These are phyloP conservation scores for Mionectes macconnelli DNA, from an alignment of 2,113 vertebrate genomes.

Conservation along the genomic window DNA sequence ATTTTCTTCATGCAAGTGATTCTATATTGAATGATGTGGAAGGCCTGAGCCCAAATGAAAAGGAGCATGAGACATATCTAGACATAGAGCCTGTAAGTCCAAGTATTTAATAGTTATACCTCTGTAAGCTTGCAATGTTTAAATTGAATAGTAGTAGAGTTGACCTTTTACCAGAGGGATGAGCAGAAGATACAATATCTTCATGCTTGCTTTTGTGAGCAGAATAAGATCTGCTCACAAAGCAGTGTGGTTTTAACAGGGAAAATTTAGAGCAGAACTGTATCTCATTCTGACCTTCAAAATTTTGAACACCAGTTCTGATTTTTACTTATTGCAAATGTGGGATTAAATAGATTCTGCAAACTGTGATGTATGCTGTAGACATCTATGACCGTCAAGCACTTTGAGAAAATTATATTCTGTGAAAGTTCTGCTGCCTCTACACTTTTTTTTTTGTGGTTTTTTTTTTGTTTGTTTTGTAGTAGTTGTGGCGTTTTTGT, in stretches of 20 bases:
- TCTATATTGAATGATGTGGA: constrained; percentile 54
- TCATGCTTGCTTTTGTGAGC: neutral
- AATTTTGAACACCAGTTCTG: neutral
- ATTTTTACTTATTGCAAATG: neutral
- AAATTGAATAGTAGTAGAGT: neutral
- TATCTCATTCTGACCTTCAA: neutral
- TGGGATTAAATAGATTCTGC: neutral
- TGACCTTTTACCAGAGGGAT: neutral
- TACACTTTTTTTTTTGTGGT: neutral
- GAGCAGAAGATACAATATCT: neutral
- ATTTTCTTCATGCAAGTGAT: constrained; percentile 86
- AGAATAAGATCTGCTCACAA: neutral
- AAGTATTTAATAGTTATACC: neutral
- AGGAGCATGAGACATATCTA: constrained; percentile 85
- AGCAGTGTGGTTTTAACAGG: neutral
- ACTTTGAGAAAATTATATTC: neutral
- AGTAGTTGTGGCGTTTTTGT: too few species aligned
- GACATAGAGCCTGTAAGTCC: constrained; percentile 92
- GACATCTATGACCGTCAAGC: neutral
- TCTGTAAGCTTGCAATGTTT: neutral
- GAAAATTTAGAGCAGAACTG: neutral
- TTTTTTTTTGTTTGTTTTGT: too few species aligned
- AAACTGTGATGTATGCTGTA: neutral
- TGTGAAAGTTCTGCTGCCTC: neutral
- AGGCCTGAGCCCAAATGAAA: constrained; percentile 76